Conservation (phyloP, 92 coral and sea anemone species). For the Paragorgia papillata region DNA sequence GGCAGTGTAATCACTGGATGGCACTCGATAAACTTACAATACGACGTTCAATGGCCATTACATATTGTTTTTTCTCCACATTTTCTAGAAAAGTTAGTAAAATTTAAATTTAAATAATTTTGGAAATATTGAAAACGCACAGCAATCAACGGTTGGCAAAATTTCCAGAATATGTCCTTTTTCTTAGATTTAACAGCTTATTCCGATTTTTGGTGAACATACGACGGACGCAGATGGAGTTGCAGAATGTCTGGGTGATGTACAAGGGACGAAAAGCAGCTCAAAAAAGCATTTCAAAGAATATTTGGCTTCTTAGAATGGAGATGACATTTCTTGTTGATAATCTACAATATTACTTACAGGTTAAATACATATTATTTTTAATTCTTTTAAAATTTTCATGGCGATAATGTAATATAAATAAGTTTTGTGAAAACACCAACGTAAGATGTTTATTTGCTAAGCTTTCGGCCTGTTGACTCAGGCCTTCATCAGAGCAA, state of each 20-base stretch:
- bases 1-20: slow-evolving; percentile 74
- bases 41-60: slow-evolving; percentile 94
- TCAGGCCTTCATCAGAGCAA: too few species aligned
- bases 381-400: too few species aligned
- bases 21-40: slow-evolving; percentile 80
- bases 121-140: background rate
- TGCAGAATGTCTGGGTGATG: slow-evolving; percentile 87
- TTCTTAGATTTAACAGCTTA: slow-evolving; percentile 73
- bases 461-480: too few species aligned
- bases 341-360: slow-evolving; percentile 90
- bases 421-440: too few species aligned
- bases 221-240: slow-evolving; percentile 90
- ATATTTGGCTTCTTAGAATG: slow-evolving; percentile 90
- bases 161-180: background rate
- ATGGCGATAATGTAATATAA: too few species aligned
- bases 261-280: slow-evolving; percentile 81
- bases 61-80: slow-evolving; percentile 84
- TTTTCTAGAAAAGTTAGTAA: slow-evolving; percentile 89
- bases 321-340: slow-evolving; percentile 99
- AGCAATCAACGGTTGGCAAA: too few species aligned
- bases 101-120: background rate
- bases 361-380: slow-evolving; percentile 54
- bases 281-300: slow-evolving; percentile 66
- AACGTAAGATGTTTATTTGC: too few species aligned
- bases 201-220: slow-evolving; percentile 90